Base-by-base conservation (phyloP, 1,140 invertebrate species). In the Drosophila guanche region DNA sequence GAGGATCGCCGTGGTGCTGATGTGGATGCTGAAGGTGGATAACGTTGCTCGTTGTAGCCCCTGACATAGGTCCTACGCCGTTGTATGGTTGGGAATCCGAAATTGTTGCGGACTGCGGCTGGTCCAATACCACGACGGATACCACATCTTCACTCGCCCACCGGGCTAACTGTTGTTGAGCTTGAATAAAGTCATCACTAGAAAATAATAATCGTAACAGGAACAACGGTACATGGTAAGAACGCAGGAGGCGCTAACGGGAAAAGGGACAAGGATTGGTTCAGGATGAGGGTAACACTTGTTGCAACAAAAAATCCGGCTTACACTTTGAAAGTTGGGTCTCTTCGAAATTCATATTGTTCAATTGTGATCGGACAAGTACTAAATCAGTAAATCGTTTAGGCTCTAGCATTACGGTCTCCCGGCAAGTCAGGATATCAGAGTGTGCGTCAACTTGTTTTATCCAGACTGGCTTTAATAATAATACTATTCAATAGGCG, bases 171-270 rank as follows among this genome's bases (percentile, higher is more conserved):
- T 95, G 95, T 95, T 95, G 95, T 95, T 96, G 95, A 95, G 96
- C 96, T 96, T 96, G 95, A 95, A 96, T 96, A 95, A 96, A 96
- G 95, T 96, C 95, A 95, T 96, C 96, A 96, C 95, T 96, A 95
- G 94, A 96, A 95, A 96, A 95, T 95, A 95, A 95, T 94, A 95
- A 94, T 91, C 90, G 84, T 91, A 91, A 90, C 80, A 91, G 79
- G 89, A 91, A 90, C 79, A 89, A 90, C 88, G 90, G 79, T 80
- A 89, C 76, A 91, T 84, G 90, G 84, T 88, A 90, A 90, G 70
- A 90, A 74, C 78, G 79, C 79, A 85, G 76, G 67, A 65, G 67
- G 70, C 66, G 69, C 71, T 71, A 52, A 20, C 43, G 55, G 68
- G 65, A 29, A 59, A 20, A 48, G 56, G 41, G 48, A 40, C 43